phyloP scores from a whole-genome alignment of 2,888 invertebrate genomes.

The Volucella bombylans region DNA sequence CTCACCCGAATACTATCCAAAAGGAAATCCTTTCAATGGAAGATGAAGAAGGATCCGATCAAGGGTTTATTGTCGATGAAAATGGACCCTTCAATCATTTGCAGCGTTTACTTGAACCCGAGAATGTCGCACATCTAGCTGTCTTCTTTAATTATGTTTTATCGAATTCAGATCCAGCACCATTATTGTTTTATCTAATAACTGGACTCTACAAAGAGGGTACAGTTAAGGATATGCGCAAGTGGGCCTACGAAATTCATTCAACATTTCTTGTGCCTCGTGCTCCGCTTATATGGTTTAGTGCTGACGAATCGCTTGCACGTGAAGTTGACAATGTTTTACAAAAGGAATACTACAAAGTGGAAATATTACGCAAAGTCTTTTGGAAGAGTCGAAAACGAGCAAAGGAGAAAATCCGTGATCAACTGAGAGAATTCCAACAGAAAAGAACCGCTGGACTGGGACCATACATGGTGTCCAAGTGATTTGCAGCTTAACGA shows the following conservation, averaged over 20 bases:
- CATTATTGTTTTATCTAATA: conserved; percentile 89
- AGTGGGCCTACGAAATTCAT: conserved; percentile 99
- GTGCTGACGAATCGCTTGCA: conserved; percentile 89
- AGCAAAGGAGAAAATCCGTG: conserved; percentile 81
- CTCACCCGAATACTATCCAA: conserved; percentile 83
- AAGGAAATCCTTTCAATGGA: conserved; percentile 97
- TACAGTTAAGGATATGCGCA: conserved; percentile 93
- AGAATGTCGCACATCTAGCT: conserved; percentile 91
- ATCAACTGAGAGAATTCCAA: conserved; percentile 84
- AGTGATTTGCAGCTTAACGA: conserved; percentile 90
- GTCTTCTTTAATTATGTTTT: conserved; percentile 96
- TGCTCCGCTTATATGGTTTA: conserved; percentile 84
- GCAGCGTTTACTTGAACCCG: conserved; percentile 90
- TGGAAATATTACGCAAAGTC: conserved; percentile 92
- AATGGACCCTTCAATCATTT: conserved; percentile 95
- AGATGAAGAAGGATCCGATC: conserved; percentile 95
- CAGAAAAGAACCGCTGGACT: conserved; percentile 94
- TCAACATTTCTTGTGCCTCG: conserved; percentile 96
- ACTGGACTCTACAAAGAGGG: conserved; percentile 95
- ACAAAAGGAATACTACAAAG: conserved; percentile 92
- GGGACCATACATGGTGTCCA: conserved; percentile 95
- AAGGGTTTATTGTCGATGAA: conserved; percentile 90
- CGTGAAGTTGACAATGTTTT: conserved; percentile 95
- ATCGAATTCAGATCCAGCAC: conserved; percentile 91
- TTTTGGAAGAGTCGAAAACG: conserved; percentile 94